Evolutionary conservation across 2,113 vertebrate species (phyloP).

Genomic region (Gopherus flavomarginatus): DNA sequence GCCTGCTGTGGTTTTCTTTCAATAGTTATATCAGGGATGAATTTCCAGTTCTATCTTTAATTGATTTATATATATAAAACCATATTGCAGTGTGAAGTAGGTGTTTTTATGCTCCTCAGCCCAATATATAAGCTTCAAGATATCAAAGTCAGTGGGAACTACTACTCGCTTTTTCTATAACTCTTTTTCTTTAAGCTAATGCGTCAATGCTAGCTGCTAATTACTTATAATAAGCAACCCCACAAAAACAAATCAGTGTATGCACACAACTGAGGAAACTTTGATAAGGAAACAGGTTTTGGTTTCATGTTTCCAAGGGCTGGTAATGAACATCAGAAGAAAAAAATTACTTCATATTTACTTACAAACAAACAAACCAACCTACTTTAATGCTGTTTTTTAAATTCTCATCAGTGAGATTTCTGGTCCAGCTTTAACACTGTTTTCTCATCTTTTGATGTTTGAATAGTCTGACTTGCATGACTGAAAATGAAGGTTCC

Average conservation of each 20-base stretch:
- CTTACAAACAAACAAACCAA: background rate
- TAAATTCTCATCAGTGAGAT: background rate
- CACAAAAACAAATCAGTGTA: background rate
- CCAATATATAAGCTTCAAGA: background rate
- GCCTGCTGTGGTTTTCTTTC: background rate
- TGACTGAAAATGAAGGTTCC: background rate
- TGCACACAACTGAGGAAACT: background rate
- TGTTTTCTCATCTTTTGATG: no score
- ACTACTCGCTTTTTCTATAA: background rate
- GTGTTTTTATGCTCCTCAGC: background rate
- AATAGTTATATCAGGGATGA: background rate
- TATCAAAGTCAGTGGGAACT: background rate
- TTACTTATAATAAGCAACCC: background rate
- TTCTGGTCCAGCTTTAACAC: background rate
- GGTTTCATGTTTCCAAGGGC: background rate
- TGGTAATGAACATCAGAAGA: background rate
- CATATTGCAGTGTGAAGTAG: background rate
- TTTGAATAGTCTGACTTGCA: background rate
- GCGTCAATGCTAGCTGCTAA: background rate
- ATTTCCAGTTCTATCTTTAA: background rate
- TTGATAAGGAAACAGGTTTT: background rate
- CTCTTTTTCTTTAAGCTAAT: background rate
- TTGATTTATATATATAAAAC: background rate
- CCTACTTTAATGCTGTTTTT: background rate
- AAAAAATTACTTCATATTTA: background rate